Percentiles rank a stretch among this genome's conserved stretches.
Conservation (phyloP, 2,888 invertebrate genomes). For the Ptilodon capucinus region DNA sequence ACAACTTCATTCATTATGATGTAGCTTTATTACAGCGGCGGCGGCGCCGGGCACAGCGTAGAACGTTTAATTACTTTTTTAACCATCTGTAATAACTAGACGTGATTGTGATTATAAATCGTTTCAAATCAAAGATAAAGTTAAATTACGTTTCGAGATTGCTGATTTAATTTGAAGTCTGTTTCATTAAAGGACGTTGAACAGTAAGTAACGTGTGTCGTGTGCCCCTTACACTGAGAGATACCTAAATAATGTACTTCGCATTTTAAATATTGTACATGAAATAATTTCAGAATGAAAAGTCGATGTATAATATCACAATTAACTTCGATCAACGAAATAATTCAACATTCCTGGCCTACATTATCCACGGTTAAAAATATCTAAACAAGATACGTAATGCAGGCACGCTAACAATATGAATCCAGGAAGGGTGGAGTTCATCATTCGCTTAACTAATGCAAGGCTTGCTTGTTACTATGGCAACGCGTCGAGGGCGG, state of each 20-base stretch:
- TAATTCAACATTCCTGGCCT: not conserved
- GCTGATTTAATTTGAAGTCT: not conserved
- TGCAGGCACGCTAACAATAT: constrained; percentile 34
- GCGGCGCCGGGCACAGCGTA: constrained; percentile 35
- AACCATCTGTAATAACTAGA: constrained; percentile 17
- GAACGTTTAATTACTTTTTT: constrained; percentile 42
- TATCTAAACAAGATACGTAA: constrained; percentile 4
- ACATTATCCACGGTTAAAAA: not conserved
- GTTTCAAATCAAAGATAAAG: not conserved
- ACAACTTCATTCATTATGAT: constrained; percentile 53
- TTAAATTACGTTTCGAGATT: not conserved
- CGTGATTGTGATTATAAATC: not conserved
- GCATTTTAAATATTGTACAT: too few species aligned
- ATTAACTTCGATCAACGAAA: not conserved
- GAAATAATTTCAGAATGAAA: too few species aligned
- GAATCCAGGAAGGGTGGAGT: constrained; percentile 50
- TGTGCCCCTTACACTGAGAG: too few species aligned
- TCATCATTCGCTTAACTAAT: constrained; percentile 73
- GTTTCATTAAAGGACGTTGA: too few species aligned
- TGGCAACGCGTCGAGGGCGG: constrained; percentile 59
- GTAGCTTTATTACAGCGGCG: constrained; percentile 44
- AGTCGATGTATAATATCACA: too few species aligned
- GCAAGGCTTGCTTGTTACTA: constrained; percentile 60
- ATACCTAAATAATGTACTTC: too few species aligned
- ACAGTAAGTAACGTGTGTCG: too few species aligned